Base-by-base conservation (phyloP, 2,888 invertebrate species). In the Blera fallax region DNA sequence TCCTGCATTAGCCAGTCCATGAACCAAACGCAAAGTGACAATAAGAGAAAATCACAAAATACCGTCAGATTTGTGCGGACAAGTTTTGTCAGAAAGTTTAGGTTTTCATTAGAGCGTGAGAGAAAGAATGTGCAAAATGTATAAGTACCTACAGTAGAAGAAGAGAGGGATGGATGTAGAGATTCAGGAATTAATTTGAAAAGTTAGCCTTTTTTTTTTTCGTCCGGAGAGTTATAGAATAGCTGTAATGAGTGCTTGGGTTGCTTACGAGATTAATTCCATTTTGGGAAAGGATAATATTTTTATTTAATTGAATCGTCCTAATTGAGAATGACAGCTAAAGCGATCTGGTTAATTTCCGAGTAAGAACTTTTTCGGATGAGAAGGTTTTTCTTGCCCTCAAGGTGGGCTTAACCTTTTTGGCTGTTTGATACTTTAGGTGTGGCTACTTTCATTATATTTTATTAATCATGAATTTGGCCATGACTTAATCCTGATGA, bases 321-420 rank as follows among this genome's bases (percentile, higher is more conserved):
- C 50, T 67, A 67, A 65, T 65, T 50, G 65, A 6, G 14, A 50
- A 67, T 32, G 64, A 64, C 32, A 32, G 27, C 16, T 37, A 67
- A 52, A 67, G 27, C 52, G 52, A 52, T 67, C 67, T 16, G 37
- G 67, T 52, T 67, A 14, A 52, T 50, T 50, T 24, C 4, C 24
- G 24, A 34, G 11, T 10, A 34, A 34, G 34, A 3, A 3, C 4
- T 34, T 34, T 10, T 10, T 10, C 10, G 1, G 8, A 1, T 34
- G 34, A 10, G 34, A 10, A 10, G 32, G 2, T 29, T 7, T 32
- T 32, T 5, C 32, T 8, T 34, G 24, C 24, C 24, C 24, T 34
- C 34, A 34, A 34, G 34, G 34, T 34, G 34, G 10, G 10, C 11
- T 34, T 10, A 34, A 34, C 34, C 34, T 34, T 34, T 34, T 34